Conservation (phyloP, 35 echinoderm and acorn worm genomes). For the Anneissia japonica region DNA sequence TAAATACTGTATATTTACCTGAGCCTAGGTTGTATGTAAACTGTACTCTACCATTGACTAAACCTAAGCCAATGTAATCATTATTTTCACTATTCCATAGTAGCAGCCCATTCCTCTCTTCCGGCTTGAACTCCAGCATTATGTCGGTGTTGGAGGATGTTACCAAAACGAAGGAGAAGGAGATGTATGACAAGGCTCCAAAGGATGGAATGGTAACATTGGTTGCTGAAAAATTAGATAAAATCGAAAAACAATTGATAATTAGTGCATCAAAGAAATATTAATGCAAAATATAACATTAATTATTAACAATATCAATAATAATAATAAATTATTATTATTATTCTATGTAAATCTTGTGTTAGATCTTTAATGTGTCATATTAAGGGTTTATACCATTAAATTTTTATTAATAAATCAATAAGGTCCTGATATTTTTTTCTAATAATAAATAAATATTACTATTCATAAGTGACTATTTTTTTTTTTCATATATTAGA, state of each 20-base stretch:
- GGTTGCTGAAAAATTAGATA: conserved; percentile 23
- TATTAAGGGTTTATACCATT: no score
- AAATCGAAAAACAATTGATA: not conserved
- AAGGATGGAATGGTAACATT: conserved; percentile 59
- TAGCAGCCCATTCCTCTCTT: conserved; percentile 49
- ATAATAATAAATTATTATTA: no score
- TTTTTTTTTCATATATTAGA: no score
- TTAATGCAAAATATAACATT: no score
- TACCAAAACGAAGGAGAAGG: conserved; percentile 19
- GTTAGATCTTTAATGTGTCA: no score
- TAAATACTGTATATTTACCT: conserved; percentile 40
- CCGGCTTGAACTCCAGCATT: conserved; percentile 54
- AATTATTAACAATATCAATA: no score
- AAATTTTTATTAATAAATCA: no score
- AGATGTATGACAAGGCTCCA: conserved; percentile 34
- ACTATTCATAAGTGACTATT: no score
- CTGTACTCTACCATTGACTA: conserved; percentile 38
- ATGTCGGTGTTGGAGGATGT: conserved; percentile 39
- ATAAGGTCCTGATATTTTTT: no score
- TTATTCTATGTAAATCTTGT: no score
- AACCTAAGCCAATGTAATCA: conserved; percentile 83
- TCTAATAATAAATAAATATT: no score
- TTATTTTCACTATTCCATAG: conserved; percentile 80
- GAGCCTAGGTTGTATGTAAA: conserved; percentile 85
- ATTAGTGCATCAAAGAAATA: no score